A percentile compares a stretch with the other conserved stretches of the same genome.
phyloP scores from a whole-genome alignment of 2,113 vertebrate species.

The Rhodinocichla rosea region DNA sequence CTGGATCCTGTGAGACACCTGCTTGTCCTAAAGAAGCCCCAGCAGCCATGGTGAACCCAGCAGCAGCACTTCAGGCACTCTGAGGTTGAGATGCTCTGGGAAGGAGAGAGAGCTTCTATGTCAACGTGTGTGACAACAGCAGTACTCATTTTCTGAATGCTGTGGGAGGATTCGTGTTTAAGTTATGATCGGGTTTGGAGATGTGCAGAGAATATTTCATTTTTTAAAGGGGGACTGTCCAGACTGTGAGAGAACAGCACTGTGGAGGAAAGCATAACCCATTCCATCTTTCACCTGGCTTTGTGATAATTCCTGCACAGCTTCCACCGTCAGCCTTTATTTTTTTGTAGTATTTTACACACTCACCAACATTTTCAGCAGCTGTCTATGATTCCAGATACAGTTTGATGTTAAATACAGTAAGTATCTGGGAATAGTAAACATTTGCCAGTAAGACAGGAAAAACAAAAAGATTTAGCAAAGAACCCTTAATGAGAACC shows the following conservation, averaged over 20 bases:
- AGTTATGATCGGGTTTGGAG: not conserved
- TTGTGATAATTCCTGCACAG: not conserved
- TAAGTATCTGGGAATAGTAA: constrained; percentile 60
- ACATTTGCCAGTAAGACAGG: constrained; percentile 50
- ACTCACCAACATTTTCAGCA: not conserved
- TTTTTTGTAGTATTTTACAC: not conserved
- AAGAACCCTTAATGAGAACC: constrained; percentile 63
- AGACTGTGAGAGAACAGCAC: not conserved
- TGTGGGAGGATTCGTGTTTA: not conserved
- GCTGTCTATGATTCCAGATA: not conserved
- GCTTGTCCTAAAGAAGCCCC: not conserved
- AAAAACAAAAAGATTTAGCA: constrained; percentile 61
- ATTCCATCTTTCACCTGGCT: not conserved
- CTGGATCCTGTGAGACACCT: not conserved
- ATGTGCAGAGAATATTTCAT: not conserved
- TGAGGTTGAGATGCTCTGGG: not conserved
- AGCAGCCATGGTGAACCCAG: not conserved
- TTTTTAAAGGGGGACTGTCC: not conserved
- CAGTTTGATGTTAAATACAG: constrained; percentile 39
- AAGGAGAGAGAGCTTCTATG: not conserved
- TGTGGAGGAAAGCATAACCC: not conserved
- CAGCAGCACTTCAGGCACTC: not conserved
- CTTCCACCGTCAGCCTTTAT: not conserved
- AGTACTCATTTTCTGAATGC: not conserved
- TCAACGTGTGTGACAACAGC: not conserved